A percentile compares a stretch with the other conserved stretches of the same genome.
phyloP scores from a whole-genome alignment of 2,797 vertebrate genomes.

The Catharus ustulatus region DNA sequence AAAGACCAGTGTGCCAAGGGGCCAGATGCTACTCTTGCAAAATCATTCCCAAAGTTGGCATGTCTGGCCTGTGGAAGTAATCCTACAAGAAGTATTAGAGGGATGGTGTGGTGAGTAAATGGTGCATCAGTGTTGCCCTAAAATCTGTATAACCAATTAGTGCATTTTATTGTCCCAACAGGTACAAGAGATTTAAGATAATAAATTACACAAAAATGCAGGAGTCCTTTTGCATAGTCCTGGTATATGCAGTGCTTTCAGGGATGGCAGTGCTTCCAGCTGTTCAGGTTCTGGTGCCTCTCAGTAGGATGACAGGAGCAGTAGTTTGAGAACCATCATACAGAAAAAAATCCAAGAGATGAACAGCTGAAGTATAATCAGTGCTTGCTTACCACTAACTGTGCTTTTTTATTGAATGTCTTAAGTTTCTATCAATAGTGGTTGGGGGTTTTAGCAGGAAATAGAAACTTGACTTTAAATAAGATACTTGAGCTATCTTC shows the following conservation, averaged over 20 bases:
- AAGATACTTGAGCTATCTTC: neutral
- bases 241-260: neutral
- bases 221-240: neutral
- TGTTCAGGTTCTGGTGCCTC: neutral
- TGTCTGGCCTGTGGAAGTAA: neutral
- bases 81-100: neutral
- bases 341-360: neutral
- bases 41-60: neutral
- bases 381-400: neutral
- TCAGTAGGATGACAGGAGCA: neutral
- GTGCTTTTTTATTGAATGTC: neutral
- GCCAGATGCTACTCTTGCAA: conserved; percentile 26
- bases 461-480: neutral
- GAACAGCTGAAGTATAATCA: neutral
- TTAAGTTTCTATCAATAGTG: neutral
- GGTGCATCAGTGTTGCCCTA: neutral
- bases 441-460: neutral
- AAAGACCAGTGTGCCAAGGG: neutral
- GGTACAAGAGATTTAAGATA: neutral
- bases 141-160: neutral
- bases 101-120: neutral
- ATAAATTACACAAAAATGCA: neutral
- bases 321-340: neutral
- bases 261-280: neutral
- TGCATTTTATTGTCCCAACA: neutral